phyloP scores from a whole-genome alignment of 2,113 vertebrate genomes.

The Prinia subflava region DNA sequence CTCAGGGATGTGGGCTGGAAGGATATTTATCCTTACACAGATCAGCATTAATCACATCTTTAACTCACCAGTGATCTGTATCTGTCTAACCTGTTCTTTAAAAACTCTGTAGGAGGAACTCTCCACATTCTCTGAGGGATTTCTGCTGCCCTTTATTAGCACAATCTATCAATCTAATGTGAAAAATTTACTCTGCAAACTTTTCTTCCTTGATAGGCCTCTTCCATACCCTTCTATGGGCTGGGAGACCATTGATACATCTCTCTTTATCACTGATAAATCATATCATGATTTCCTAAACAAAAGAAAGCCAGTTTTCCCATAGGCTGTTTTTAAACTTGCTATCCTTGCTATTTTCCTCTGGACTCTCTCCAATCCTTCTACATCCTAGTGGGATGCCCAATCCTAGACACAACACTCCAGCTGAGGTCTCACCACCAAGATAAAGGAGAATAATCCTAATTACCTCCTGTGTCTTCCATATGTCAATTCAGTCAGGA shows the following conservation, averaged over 20 bases:
- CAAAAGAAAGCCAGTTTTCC: not conserved
- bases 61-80: not conserved
- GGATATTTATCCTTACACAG: not conserved
- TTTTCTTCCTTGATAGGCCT: not conserved
- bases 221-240: not conserved
- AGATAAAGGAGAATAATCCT: not conserved
- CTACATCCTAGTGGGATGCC: not conserved
- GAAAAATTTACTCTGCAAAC: not conserved
- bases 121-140: not conserved
- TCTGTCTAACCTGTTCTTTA: not conserved
- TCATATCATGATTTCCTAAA: not conserved
- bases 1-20: not conserved
- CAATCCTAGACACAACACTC: not conserved
- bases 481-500: not conserved
- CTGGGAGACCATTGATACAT: not conserved
- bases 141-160: not conserved
- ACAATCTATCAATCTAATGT: not conserved
- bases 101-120: not conserved
- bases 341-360: not conserved
- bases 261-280: not conserved
- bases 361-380: not conserved
- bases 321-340: not conserved
- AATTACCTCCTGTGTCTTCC: slow-evolving; percentile 1
- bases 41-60: not conserved
- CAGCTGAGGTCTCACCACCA: not conserved